These are phyloP conservation scores for Phaenicophaeus curvirostris DNA, from an alignment of 2,797 vertebrate species.

Conservation along the genomic window DNA sequence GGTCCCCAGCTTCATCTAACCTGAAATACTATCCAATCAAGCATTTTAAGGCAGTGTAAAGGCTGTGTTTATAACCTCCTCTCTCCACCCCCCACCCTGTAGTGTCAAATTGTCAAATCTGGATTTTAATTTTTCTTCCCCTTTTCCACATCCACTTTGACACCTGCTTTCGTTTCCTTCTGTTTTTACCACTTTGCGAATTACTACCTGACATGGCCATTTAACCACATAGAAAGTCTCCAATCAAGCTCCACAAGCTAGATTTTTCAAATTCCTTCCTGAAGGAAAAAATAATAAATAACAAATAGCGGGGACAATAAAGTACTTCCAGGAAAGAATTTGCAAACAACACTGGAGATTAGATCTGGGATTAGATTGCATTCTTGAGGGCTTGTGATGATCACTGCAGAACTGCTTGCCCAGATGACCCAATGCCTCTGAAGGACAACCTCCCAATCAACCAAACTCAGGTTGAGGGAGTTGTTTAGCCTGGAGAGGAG, in stretches of 20 bases:
- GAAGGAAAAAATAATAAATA: background rate
- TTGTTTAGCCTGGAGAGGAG: too few relatives aligned
- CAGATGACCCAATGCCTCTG: background rate
- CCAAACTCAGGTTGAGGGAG: background rate
- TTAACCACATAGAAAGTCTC: background rate
- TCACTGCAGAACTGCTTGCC: background rate
- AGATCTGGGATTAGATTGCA: background rate
- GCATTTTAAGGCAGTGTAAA: background rate
- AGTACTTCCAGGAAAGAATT: background rate
- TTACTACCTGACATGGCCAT: background rate
- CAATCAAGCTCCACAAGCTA: background rate
- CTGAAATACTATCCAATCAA: background rate
- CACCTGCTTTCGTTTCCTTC: background rate
- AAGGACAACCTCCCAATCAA: slow-evolving; percentile 38
- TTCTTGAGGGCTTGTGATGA: background rate
- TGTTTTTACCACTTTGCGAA: background rate
- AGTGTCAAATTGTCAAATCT: background rate
- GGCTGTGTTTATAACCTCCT: background rate
- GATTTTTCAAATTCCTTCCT: slow-evolving; percentile 1
- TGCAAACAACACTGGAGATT: background rate
- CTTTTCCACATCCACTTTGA: background rate
- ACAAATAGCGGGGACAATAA: background rate
- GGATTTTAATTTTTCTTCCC: background rate
- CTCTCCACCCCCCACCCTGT: background rate
- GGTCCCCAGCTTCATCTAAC: background rate